These are phyloP conservation scores for Enteromius afrohamiltoni DNA, from an alignment of 2,797 vertebrate genomes.

Conservation along the genomic window DNA sequence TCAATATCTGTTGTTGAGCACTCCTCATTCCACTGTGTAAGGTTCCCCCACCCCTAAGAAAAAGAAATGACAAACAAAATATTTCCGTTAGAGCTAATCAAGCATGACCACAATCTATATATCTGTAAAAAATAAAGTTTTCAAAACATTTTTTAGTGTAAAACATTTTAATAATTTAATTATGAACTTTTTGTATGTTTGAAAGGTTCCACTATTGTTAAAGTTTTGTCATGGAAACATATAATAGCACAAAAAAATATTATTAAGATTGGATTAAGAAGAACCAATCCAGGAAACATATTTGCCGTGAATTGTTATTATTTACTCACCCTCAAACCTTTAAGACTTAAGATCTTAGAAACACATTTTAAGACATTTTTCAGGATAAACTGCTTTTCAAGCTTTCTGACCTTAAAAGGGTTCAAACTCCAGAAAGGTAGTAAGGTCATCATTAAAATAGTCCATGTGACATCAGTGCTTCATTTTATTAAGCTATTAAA, in stretches of 20 bases:
- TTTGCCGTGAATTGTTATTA: not conserved
- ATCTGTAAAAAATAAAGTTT: not conserved
- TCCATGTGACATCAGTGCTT: not conserved
- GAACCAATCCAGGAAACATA: not conserved
- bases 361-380: not conserved
- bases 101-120: not conserved
- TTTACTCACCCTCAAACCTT: not conserved
- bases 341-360: not conserved
- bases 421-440: not conserved
- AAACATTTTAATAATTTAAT: not conserved
- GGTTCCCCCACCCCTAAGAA: slow-evolving; percentile 46
- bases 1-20: slow-evolving; percentile 58
- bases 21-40: slow-evolving; percentile 43
- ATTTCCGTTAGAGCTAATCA: not conserved
- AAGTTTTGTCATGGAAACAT: not conserved
- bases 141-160: not conserved
- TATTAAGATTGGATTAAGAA: not conserved
- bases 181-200: not conserved
- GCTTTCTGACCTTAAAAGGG: no score
- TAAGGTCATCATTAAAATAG: not conserved
- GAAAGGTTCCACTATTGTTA: not conserved
- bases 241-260: not conserved
- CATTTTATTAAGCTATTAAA: not conserved
- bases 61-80: slow-evolving; percentile 2
- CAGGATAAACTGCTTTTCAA: no score